A percentile compares a stretch with the other conserved stretches of the same genome.
Conservation (phyloP, 2,888 invertebrate species). For the Acheta domesticus region DNA sequence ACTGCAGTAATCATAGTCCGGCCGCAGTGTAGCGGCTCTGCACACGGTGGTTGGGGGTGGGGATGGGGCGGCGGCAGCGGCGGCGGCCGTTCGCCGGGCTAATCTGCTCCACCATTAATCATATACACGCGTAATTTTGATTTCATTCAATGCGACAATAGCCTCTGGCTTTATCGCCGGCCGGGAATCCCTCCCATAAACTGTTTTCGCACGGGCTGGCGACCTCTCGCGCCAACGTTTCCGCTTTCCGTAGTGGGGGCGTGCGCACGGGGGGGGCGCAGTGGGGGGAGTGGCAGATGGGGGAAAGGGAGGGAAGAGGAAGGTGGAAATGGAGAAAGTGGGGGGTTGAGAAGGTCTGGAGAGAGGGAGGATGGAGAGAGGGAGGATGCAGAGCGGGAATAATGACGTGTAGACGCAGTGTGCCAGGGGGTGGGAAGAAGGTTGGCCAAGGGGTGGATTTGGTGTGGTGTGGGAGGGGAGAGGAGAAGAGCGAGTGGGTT, state of each 20-base stretch:
- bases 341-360: background rate
- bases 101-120: background rate
- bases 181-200: background rate
- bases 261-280: background rate
- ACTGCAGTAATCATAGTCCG: too few relatives aligned
- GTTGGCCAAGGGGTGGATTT: too few relatives aligned
- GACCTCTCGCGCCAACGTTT: background rate
- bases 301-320: background rate
- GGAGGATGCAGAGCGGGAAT: background rate
- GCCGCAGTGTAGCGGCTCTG: too few relatives aligned
- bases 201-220: background rate
- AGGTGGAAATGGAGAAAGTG: background rate
- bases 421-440: too few relatives aligned
- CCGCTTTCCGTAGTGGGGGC: too few relatives aligned
- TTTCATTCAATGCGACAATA: slow-evolving; percentile 18
- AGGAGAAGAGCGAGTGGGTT: too few relatives aligned
- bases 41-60: too few relatives aligned
- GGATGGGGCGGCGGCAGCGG: too few relatives aligned
- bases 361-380: background rate
- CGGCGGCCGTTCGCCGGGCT: background rate
- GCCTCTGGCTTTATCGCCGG: background rate
- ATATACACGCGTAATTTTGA: slow-evolving; percentile 18
- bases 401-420: too few relatives aligned
- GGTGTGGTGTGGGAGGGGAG: too few relatives aligned
- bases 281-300: background rate